Percentiles rank a stretch among this genome's conserved stretches.
These are phyloP conservation scores for Trachelus tabidus DNA, from an alignment of 2,888 invertebrate species.

Conservation along the genomic window DNA sequence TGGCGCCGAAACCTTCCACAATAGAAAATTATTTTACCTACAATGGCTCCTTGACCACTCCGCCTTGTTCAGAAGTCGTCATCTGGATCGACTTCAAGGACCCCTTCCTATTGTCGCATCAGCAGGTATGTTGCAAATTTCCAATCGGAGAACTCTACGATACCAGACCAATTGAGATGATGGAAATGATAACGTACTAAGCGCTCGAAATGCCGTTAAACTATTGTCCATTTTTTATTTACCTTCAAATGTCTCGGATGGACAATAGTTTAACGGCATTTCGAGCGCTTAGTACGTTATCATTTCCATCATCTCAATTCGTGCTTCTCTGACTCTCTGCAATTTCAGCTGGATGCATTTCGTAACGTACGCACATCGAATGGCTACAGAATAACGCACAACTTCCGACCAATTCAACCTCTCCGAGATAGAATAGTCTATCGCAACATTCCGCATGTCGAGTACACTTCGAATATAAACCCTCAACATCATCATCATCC, in stretches of 20 bases:
- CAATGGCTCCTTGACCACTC: conserved; percentile 86
- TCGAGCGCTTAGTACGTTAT: too few relatives aligned
- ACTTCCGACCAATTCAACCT: conserved; percentile 86
- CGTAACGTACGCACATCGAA: conserved; percentile 74
- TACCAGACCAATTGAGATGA: background rate
- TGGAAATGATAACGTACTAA: too few relatives aligned
- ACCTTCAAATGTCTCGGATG: too few relatives aligned
- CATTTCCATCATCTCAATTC: too few relatives aligned
- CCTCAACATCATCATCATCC: conserved; percentile 3
- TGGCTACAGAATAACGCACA: conserved; percentile 77
- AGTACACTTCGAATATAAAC: conserved; percentile 49
- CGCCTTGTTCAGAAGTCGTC: conserved; percentile 87
- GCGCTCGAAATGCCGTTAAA: too few relatives aligned
- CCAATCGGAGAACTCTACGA: background rate
- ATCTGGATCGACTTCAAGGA: conserved; percentile 87
- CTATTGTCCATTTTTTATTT: too few relatives aligned
- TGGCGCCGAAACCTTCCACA: conserved; percentile 60
- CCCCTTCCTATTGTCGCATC: conserved; percentile 75
- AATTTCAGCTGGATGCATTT: conserved; percentile 76
- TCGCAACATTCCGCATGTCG: conserved; percentile 68
- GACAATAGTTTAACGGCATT: too few relatives aligned
- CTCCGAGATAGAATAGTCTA: conserved; percentile 77
- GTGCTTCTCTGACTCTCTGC: background rate
- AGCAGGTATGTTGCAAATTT: conserved; percentile 69
- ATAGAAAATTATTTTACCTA: conserved; percentile 83